Percentiles rank a stretch among this genome's conserved stretches.
Evolutionary conservation across 2,888 invertebrate species (phyloP).

Genomic region (Petrophora chlorosata): DNA sequence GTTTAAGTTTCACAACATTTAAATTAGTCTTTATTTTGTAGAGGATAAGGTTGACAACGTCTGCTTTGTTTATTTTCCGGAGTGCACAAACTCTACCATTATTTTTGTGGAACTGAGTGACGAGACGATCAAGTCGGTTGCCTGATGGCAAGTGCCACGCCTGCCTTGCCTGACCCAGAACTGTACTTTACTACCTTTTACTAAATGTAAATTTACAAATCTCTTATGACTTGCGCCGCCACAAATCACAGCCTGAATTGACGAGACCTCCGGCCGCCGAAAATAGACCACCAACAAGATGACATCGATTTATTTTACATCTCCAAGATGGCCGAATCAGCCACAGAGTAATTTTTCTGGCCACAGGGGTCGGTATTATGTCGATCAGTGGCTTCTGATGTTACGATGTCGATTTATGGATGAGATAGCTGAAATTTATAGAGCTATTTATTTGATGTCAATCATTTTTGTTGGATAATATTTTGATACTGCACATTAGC

Average conservation of each 20-base stretch:
- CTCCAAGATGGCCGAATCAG: slow-evolving; percentile 13
- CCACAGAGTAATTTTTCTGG: slow-evolving; percentile 10
- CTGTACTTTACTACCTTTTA: too few species aligned
- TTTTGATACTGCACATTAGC: too few species aligned
- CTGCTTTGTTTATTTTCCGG: too few species aligned
- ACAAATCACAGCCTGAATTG: slow-evolving; percentile 38
- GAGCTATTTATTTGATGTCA: background rate
- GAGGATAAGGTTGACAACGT: too few species aligned
- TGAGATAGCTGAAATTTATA: background rate
- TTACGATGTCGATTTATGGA: background rate
- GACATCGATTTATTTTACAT: slow-evolving; percentile 39
- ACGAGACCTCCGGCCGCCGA: slow-evolving; percentile 25
- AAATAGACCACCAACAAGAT: slow-evolving; percentile 34
- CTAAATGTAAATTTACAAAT: too few species aligned
- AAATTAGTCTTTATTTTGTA: too few species aligned
- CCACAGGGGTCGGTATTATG: slow-evolving; percentile 4
- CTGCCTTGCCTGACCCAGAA: too few species aligned
- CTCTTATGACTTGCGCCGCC: slow-evolving; percentile 14
- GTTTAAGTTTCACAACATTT: too few species aligned
- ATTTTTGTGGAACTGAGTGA: too few species aligned
- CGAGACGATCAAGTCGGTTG: too few species aligned
- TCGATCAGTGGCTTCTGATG: slow-evolving; percentile 17
- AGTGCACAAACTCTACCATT: too few species aligned
- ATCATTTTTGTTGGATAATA: background rate
- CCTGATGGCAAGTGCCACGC: too few species aligned